Evolutionary conservation across 1,140 invertebrate species (phyloP).

Genomic region (Diabrotica undecimpunctata): DNA sequence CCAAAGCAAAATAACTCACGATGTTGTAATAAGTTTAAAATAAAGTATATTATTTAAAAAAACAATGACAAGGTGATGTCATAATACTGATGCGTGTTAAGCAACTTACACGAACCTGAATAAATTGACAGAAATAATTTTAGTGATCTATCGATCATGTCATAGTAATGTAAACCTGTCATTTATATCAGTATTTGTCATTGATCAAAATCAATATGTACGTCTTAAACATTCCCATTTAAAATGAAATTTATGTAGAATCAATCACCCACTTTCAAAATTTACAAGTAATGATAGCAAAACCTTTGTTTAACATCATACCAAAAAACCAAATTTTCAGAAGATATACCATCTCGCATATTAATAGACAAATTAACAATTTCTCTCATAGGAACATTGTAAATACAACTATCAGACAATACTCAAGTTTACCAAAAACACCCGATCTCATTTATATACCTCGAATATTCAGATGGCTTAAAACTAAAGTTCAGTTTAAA

Average conservation of each 20-base stretch:
- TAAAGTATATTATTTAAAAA: no score
- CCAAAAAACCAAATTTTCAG: slow-evolving; percentile 29
- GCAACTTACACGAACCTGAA: no score
- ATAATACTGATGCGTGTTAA: no score
- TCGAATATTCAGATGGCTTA: slow-evolving; percentile 42
- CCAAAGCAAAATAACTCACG: no score
- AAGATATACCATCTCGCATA: neutral
- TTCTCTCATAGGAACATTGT: neutral
- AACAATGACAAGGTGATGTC: no score
- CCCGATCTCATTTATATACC: slow-evolving; percentile 45
- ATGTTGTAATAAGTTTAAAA: no score
- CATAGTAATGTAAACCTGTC: no score
- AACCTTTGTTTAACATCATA: slow-evolving; percentile 7
- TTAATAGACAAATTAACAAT: neutral
- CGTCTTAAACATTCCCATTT: neutral
- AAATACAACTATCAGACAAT: slow-evolving; percentile 6
- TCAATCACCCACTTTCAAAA: neutral
- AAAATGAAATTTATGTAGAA: neutral
- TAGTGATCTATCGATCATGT: no score
- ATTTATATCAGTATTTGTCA: no score
- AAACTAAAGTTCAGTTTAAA: slow-evolving; percentile 43
- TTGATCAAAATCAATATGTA: neutral
- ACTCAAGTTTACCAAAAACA: slow-evolving; percentile 32
- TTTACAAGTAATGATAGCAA: slow-evolving; percentile 13
- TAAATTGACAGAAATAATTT: no score